A percentile compares a stretch with the other conserved stretches of the same genome.
phyloP scores from a whole-genome alignment of 1,140 invertebrate genomes.

The Adoxophyes honmai region DNA sequence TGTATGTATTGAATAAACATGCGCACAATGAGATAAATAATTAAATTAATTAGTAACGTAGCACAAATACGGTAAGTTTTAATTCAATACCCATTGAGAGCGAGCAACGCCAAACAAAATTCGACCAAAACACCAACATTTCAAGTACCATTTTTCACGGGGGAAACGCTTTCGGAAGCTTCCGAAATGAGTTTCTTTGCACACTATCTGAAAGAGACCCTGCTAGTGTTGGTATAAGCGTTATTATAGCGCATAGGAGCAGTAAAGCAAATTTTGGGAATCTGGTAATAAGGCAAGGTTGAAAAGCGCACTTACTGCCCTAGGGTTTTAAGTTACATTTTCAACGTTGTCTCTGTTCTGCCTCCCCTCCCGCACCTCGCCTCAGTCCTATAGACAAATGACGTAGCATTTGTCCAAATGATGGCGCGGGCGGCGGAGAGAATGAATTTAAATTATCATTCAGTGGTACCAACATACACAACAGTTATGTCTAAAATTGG shows the following conservation, averaged over 20 bases:
- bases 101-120: slow-evolving; percentile 47
- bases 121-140: slow-evolving; percentile 41
- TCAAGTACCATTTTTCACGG: slow-evolving; percentile 60
- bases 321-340: slow-evolving; percentile 32
- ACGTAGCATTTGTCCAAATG: slow-evolving; percentile 78
- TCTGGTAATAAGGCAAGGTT: slow-evolving; percentile 33
- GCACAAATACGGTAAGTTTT: slow-evolving; percentile 70
- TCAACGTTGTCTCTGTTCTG: slow-evolving; percentile 13
- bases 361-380: slow-evolving; percentile 41
- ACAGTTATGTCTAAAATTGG: slow-evolving; percentile 59
- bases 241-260: slow-evolving; percentile 37
- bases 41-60: slow-evolving; percentile 74
- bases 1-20: slow-evolving; percentile 62
- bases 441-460: slow-evolving; percentile 80
- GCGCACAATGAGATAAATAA: slow-evolving; percentile 66
- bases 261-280: slow-evolving; percentile 62
- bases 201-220: slow-evolving; percentile 37
- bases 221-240: slow-evolving; percentile 33
- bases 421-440: slow-evolving; percentile 77
- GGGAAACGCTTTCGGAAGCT: slow-evolving; percentile 61
- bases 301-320: slow-evolving; percentile 35
- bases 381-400: slow-evolving; percentile 72
- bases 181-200: slow-evolving; percentile 54
- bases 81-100: slow-evolving; percentile 68
- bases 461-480: slow-evolving; percentile 72